Percentiles rank a stretch among this genome's conserved stretches.
Evolutionary conservation across 2,113 vertebrate species (phyloP).

Genomic region (Sterna hirundo): DNA sequence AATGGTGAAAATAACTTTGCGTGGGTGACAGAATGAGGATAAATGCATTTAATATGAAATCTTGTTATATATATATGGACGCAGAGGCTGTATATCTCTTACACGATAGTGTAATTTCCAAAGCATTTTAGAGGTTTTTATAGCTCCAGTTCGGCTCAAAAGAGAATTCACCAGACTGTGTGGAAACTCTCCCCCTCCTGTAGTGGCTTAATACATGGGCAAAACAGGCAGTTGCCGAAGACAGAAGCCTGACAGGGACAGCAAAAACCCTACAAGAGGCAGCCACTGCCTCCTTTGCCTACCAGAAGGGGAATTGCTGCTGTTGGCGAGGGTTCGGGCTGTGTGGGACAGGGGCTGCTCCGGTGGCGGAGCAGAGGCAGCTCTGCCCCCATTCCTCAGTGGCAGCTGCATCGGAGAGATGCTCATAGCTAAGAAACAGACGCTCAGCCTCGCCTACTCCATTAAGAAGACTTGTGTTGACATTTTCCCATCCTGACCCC

Average conservation of each 20-base stretch:
- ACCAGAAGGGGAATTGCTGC: neutral
- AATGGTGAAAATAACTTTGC: slow-evolving; percentile 5
- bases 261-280: neutral
- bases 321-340: neutral
- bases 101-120: fast-evolving
- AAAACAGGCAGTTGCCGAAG: neutral
- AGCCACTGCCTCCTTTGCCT: neutral
- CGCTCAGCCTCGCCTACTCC: neutral
- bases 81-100: neutral
- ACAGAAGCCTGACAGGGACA: neutral
- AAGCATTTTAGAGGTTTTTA: neutral
- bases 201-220: neutral
- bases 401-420: neutral
- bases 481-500: neutral
- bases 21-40: slow-evolving; percentile 23
- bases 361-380: neutral
- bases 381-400: neutral
- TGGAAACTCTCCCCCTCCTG: neutral
- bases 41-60: slow-evolving; percentile 17
- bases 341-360: neutral
- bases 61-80: neutral
- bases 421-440: neutral
- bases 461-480: neutral
- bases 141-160: neutral
- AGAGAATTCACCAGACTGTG: neutral